phyloP scores from a whole-genome alignment of 2,888 invertebrate species.

The Shargacucullia verbasci region DNA sequence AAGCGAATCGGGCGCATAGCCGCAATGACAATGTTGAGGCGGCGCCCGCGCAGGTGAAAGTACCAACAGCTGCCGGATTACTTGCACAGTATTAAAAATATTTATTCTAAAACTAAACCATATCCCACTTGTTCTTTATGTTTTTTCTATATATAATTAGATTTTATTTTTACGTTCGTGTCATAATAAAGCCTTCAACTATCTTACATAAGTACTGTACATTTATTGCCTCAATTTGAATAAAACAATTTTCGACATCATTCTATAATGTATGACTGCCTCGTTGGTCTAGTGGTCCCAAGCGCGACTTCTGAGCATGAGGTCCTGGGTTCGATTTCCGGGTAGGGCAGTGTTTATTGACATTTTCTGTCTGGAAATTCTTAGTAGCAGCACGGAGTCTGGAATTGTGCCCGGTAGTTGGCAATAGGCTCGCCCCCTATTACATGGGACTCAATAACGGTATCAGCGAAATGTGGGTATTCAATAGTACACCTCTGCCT shows the following conservation, averaged over 20 bases:
- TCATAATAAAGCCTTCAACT: slow-evolving; percentile 16
- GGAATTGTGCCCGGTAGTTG: no score
- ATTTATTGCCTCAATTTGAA: slow-evolving; percentile 8
- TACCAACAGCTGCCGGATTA: slow-evolving; percentile 71
- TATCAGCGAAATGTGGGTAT: no score
- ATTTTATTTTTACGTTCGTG: slow-evolving; percentile 25
- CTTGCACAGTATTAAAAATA: slow-evolving; percentile 55
- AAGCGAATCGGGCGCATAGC: slow-evolving; percentile 78
- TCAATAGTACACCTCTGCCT: no score
- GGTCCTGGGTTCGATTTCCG: no score
- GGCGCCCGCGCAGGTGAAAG: slow-evolving; percentile 78
- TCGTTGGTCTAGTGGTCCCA: no score
- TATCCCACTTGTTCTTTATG: slow-evolving; percentile 25
- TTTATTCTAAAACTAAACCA: slow-evolving; percentile 33
- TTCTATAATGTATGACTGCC: no score
- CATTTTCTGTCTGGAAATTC: no score
- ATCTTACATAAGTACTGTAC: slow-evolving; percentile 20
- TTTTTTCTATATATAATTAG: slow-evolving; percentile 7
- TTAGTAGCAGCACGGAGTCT: no score
- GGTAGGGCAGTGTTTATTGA: no score
- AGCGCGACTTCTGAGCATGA: no score
- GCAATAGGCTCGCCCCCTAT: no score
- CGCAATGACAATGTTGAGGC: slow-evolving; percentile 80
- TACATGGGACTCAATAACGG: no score
- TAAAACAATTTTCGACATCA: slow-evolving; percentile 31